These are phyloP conservation scores for Bettongia penicillata DNA, from an alignment of 2,113 vertebrate species.

Conservation along the genomic window DNA sequence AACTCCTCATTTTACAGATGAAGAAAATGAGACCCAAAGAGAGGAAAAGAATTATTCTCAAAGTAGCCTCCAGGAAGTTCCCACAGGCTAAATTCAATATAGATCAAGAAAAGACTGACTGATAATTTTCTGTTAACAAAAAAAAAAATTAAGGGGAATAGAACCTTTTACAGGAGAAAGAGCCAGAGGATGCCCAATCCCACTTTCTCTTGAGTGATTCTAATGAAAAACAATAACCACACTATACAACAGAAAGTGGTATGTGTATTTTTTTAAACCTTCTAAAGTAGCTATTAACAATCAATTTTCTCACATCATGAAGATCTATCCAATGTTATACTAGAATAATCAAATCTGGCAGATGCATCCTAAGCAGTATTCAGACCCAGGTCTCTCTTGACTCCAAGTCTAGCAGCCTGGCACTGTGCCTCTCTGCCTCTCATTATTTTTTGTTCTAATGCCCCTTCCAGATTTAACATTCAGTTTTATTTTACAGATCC, in stretches of 20 bases:
- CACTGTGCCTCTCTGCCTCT: background rate
- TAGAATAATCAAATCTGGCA: background rate
- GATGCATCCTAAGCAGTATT: background rate
- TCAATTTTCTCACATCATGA: background rate
- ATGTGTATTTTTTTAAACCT: background rate
- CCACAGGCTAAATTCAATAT: background rate
- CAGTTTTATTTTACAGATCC: background rate
- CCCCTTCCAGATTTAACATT: background rate
- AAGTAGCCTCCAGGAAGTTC: background rate
- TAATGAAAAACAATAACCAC: background rate
- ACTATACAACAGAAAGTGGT: background rate
- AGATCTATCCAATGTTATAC: background rate
- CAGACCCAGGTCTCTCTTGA: background rate
- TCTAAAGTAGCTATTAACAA: background rate
- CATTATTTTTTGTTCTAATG: background rate
- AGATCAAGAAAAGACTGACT: background rate
- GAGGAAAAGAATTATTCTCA: background rate
- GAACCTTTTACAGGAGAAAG: background rate
- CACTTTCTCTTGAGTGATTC: background rate
- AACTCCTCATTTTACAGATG: background rate
- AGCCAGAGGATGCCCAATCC: background rate
- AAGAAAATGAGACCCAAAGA: constrained; percentile 33
- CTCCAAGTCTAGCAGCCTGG: background rate
- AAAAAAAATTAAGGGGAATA: background rate
- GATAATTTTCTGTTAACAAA: background rate